These are phyloP conservation scores for Lapara coniferarum DNA, from an alignment of 2,888 invertebrate species.

Conservation along the genomic window DNA sequence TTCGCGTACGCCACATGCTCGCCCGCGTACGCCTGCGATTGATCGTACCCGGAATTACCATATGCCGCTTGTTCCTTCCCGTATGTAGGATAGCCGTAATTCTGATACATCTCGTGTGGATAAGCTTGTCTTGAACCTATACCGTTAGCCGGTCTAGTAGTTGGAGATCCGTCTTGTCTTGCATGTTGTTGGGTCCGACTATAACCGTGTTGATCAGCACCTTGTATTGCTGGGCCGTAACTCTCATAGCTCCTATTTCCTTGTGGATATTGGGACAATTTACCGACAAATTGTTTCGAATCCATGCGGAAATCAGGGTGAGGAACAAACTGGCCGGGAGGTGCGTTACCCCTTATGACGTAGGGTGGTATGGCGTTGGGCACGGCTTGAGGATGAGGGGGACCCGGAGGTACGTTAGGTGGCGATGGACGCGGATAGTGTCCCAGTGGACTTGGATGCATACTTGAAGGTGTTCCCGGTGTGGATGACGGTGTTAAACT, in stretches of 20 bases:
- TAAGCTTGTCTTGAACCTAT: slow-evolving; percentile 68
- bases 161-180: slow-evolving; percentile 67
- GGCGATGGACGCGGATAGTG: slow-evolving; percentile 88
- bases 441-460: slow-evolving; percentile 86
- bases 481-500: slow-evolving; percentile 86
- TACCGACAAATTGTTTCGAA: slow-evolving; percentile 76
- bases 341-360: slow-evolving; percentile 80
- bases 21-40: slow-evolving; percentile 70
- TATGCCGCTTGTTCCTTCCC: slow-evolving; percentile 81
- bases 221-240: slow-evolving; percentile 63
- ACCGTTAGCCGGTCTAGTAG: slow-evolving; percentile 69
- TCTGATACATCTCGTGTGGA: slow-evolving; percentile 80
- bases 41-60: slow-evolving; percentile 84
- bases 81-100: slow-evolving; percentile 80
- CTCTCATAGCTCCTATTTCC: slow-evolving; percentile 70
- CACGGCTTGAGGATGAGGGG: slow-evolving; percentile 84
- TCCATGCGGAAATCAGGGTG: slow-evolving; percentile 82
- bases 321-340: slow-evolving; percentile 75
- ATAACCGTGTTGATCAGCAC: slow-evolving; percentile 75
- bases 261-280: slow-evolving; percentile 75
- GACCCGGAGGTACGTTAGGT: slow-evolving; percentile 85
- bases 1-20: slow-evolving; percentile 76
- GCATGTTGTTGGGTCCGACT: slow-evolving; percentile 71
- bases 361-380: slow-evolving; percentile 84
- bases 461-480: slow-evolving; percentile 85